Evolutionary conservation across 1,140 invertebrate species (phyloP), one percentile per base, ranked within the genome.

Genomic region (Drosophila triauraria): DNA sequence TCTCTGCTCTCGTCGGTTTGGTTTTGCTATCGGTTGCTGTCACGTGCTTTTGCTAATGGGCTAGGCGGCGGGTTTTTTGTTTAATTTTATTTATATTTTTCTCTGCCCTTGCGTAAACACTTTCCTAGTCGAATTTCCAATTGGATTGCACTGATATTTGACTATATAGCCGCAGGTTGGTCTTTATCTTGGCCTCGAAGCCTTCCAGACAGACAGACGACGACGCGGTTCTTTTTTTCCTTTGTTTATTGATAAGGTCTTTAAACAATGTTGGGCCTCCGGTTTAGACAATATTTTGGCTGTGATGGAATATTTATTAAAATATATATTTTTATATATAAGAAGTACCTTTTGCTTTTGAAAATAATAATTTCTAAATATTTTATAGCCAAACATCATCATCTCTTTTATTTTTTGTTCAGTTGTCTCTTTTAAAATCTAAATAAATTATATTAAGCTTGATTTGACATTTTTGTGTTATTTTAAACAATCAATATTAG

Each of bases 181-280:
- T 17, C 71, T 74, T 74, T 74, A 75, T 75, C 70, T 54, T 51
- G 50, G 42, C 43, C 48, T 46, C 8, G 32, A 15, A 13, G 32
- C 35, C 20, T 63, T 75, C 48, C 70, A 75, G 71, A 75, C 71
- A 75, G 57, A 54, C 69, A 48, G 71, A 75, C 71, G 69, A 69
- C 59, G 42, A 47, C 25, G 44, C 42, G 17, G 27, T 69, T 48
- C 17, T 67, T 43, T 68, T 68, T 68, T 32, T 27, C 8, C 42
- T 44, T 38, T 35, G 27, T 13, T 44, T 8, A 15, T 23, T 40
- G 79, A 82, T 78, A 78, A 79, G 62, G 46, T 51, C 38, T 64
- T 57, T 64, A 61, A 82, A 62, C 74, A 79, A 27, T 35, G 20
- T 20, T 20, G 32, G 7, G 30, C 30, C 20, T 30, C 6, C 4